Percentiles rank a stretch among this genome's conserved stretches.
Evolutionary conservation across 2,888 invertebrate species (phyloP).

Genomic region (Cantharis nigra): DNA sequence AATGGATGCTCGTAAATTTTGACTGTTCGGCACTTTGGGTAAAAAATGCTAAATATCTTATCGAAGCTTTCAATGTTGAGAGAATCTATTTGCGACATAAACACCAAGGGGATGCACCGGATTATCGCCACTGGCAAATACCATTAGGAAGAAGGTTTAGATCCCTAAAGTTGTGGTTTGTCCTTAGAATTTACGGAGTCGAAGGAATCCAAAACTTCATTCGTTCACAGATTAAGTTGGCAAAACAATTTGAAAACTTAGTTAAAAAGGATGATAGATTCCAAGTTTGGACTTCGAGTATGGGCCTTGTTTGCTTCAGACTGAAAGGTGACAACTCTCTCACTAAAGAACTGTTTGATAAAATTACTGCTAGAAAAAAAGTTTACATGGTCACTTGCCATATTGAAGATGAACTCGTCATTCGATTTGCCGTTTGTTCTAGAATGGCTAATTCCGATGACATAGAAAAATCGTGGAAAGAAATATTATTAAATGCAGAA

Average conservation of each 20-base stretch:
- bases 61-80: conserved; percentile 96
- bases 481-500: conserved; percentile 77
- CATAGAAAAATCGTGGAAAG: conserved; percentile 85
- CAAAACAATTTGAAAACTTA: conserved; percentile 83
- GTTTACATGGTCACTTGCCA: conserved; percentile 93
- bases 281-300: conserved; percentile 85
- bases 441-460: conserved; percentile 80
- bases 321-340: conserved; percentile 82
- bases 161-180: conserved; percentile 94
- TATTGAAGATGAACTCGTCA: conserved; percentile 80
- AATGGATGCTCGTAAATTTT: conserved; percentile 99
- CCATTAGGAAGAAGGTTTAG: conserved; percentile 92
- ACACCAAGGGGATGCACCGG: conserved; percentile 85
- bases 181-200: conserved; percentile 85
- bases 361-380: conserved; percentile 85
- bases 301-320: conserved; percentile 97
- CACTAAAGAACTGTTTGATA: conserved; percentile 80
- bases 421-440: conserved; percentile 90
- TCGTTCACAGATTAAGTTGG: conserved; percentile 81
- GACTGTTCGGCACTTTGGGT: conserved; percentile 99
- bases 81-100: conserved; percentile 96
- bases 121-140: conserved; percentile 97
- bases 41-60: conserved; percentile 84
- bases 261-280: conserved; percentile 80
- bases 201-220: conserved; percentile 87